These are phyloP conservation scores for Cephalopachus bancanus DNA, from an alignment of 2,797 vertebrate species.

Conservation along the genomic window DNA sequence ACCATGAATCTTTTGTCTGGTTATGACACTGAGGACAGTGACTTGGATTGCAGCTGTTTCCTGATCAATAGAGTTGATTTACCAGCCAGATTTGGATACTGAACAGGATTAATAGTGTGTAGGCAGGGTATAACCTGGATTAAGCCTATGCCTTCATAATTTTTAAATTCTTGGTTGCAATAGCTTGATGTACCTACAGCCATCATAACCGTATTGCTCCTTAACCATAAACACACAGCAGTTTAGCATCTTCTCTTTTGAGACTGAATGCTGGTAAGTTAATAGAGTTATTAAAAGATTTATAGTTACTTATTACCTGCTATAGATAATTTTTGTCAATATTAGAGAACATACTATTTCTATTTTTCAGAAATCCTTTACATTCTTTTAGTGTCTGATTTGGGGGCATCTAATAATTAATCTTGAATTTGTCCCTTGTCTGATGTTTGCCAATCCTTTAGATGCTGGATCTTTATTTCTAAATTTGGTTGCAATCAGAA, in stretches of 20 bases:
- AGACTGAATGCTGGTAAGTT: background rate
- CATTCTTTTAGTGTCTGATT: background rate
- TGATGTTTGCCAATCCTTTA: background rate
- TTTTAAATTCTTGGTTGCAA: background rate
- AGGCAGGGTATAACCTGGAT: fast-evolving
- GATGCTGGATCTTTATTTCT: background rate
- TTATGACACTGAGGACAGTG: background rate
- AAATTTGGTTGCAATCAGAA: background rate
- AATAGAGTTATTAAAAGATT: background rate
- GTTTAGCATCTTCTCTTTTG: background rate
- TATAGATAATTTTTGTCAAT: background rate
- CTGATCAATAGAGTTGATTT: background rate
- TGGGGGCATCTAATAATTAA: background rate
- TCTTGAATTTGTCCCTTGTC: background rate
- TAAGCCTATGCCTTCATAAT: too few species aligned
- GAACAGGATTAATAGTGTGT: background rate
- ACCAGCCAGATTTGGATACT: background rate
- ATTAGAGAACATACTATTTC: background rate
- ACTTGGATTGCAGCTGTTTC: fast-evolving
- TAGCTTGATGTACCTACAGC: background rate
- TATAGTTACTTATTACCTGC: background rate
- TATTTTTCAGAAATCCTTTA: background rate
- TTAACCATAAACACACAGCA: background rate
- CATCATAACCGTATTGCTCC: background rate
- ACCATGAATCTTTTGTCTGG: background rate